These are phyloP conservation scores for Cyanocitta stelleri DNA, from an alignment of 2,113 vertebrate genomes.

Conservation along the genomic window DNA sequence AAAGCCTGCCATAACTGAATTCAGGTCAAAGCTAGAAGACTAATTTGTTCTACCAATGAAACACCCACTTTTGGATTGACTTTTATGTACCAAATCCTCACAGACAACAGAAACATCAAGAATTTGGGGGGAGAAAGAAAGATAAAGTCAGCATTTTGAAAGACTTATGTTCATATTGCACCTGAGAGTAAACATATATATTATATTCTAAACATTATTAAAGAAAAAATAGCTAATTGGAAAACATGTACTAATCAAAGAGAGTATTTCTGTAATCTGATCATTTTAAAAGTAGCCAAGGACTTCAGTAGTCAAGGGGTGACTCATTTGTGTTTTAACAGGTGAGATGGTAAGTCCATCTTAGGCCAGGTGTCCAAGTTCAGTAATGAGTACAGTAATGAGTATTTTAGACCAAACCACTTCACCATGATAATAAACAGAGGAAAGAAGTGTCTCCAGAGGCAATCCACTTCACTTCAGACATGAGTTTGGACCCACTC, in stretches of 20 bases:
- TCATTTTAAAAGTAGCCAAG: not conserved
- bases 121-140: not conserved
- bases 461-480: not conserved
- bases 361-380: not conserved
- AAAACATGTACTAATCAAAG: not conserved
- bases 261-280: not conserved
- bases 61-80: not conserved
- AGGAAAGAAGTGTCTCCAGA: not conserved
- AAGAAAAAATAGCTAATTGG: not conserved
- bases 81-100: not conserved
- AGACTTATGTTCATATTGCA: not conserved
- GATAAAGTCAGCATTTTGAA: not conserved
- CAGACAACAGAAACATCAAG: not conserved
- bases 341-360: not conserved
- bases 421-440: not conserved
- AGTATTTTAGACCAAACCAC: no score
- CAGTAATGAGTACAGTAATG: no score
- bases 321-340: not conserved
- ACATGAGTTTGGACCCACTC: not conserved
- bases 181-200: not conserved
- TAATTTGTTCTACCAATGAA: not conserved
- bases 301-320: not conserved
- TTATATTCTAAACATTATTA: not conserved
- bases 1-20: not conserved
- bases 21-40: not conserved